Evolutionary conservation across 1,140 invertebrate species (phyloP).

Genomic region (Neodiprion lecontei): DNA sequence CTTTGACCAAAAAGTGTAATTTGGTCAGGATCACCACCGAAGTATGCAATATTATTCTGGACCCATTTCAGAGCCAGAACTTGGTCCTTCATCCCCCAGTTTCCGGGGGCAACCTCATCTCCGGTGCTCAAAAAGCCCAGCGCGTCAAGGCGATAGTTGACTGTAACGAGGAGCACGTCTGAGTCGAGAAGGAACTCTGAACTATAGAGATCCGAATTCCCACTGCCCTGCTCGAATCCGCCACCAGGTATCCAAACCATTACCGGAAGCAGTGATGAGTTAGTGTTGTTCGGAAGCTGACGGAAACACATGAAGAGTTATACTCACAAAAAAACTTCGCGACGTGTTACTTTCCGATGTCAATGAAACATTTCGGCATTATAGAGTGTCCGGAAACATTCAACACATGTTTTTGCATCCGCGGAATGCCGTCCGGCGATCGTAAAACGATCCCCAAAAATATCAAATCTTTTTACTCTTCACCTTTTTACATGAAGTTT

Average conservation of each 20-base stretch:
- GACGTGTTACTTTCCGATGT: too few relatives aligned
- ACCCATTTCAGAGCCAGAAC: constrained; percentile 59
- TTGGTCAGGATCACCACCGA: constrained; percentile 46
- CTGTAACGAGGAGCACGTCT: constrained; percentile 63
- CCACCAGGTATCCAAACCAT: constrained; percentile 63
- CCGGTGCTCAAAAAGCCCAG: constrained; percentile 64
- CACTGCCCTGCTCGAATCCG: constrained; percentile 53
- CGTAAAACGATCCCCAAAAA: too few relatives aligned
- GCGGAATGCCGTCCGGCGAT: too few relatives aligned
- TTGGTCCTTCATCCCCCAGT: constrained; percentile 63
- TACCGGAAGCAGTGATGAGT: constrained; percentile 45
- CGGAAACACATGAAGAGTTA: too few relatives aligned
- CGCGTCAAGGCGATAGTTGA: constrained; percentile 67
- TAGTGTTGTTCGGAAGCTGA: background rate
- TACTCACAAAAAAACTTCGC: too few relatives aligned
- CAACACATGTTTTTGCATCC: too few relatives aligned
- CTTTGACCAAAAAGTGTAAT: constrained; percentile 44
- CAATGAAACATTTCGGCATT: too few relatives aligned
- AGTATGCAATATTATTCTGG: constrained; percentile 45
- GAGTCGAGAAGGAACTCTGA: constrained; percentile 65
- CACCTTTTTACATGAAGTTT: too few relatives aligned
- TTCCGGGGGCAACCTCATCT: constrained; percentile 49
- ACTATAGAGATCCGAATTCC: constrained; percentile 41
- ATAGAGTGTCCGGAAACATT: too few relatives aligned
- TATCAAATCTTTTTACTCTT: too few relatives aligned